A percentile compares a stretch with the other conserved stretches of the same genome.
phyloP scores from a whole-genome alignment of 2,797 vertebrate species.

The Hirundo rustica region DNA sequence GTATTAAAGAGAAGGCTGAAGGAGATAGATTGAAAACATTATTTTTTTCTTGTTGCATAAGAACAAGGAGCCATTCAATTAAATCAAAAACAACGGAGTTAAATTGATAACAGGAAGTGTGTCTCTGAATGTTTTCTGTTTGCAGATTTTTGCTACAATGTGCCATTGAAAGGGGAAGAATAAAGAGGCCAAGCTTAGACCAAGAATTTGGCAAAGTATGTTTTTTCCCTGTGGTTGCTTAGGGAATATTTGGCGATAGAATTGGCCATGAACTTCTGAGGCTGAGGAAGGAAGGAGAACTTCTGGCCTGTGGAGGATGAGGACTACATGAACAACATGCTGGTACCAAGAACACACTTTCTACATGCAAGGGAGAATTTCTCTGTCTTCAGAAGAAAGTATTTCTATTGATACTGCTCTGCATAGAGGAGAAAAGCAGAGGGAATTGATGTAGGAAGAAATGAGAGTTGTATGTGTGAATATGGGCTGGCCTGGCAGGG shows the following conservation, averaged over 20 bases:
- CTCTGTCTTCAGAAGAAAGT: neutral
- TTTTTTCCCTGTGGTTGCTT: neutral
- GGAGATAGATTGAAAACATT: neutral
- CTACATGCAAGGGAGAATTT: neutral
- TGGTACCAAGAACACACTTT: neutral
- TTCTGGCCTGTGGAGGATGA: neutral
- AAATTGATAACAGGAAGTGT: slow-evolving; percentile 9
- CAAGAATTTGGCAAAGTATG: neutral
- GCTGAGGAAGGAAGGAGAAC: neutral
- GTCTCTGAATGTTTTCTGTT: neutral
- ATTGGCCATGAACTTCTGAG: neutral
- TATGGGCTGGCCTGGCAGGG: neutral
- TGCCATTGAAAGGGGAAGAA: neutral
- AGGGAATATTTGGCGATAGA: neutral
- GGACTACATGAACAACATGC: neutral
- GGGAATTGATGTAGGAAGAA: neutral
- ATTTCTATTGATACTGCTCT: neutral
- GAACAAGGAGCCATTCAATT: neutral
- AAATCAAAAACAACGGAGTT: neutral
- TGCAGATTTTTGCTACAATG: neutral
- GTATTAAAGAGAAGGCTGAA: neutral
- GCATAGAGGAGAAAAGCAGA: neutral
- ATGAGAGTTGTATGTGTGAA: neutral
- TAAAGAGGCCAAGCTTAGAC: neutral
- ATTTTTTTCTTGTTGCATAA: neutral